Base-by-base conservation (phyloP, 2,888 invertebrate genomes). In the Caenorhabditis becei region DNA sequence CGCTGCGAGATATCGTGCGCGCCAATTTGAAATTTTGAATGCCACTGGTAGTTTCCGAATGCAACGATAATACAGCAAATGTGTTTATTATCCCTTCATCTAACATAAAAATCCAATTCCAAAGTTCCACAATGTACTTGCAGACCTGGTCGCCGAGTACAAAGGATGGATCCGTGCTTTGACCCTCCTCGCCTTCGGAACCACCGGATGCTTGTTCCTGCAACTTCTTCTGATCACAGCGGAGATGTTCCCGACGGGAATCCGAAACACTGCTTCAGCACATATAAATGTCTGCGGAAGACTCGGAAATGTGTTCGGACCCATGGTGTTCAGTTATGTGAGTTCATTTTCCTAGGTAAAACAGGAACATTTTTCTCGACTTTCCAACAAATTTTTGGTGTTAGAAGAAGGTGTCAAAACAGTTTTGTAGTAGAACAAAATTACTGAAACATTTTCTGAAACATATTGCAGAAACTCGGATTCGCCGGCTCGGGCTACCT, bases 211-310 rank as follows among this genome's bases (percentile, higher is more conserved):
- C 61, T 44, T 87, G 16, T 87, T 83, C 66, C 69, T 70, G 23
- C 80, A 82, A 77, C 26, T 80, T 49, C 20, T 83, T 0, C 58
- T 87, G 14, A 77, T 79, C 11, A 83, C 82, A 0, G 83, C 86
- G 0, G 87, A 87, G 74, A 70, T 84, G 62, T 87, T 87, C 66
- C 86, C 87, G 37, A 87, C 87, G 2, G 83, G 82, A 16, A 80
- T 87, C 41, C 62, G 87, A 49, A 84, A 84, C 35, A 61, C 85
- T 5, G 87, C 87, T 7, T 79, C 80, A 16, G 84, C 86, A 0
- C 80, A 87, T 77, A 77, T 82, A 1, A 86, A 85, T 67, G 86
- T 87, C 11, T 81, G 77, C 53, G 87, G 87, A 18, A 61, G 87
- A 58, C 47, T 87, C 23, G 87, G 86, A 14, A 87, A 83, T 61